These are phyloP conservation scores for Hypena proboscidalis DNA, from an alignment of 2,888 invertebrate genomes.

Conservation along the genomic window DNA sequence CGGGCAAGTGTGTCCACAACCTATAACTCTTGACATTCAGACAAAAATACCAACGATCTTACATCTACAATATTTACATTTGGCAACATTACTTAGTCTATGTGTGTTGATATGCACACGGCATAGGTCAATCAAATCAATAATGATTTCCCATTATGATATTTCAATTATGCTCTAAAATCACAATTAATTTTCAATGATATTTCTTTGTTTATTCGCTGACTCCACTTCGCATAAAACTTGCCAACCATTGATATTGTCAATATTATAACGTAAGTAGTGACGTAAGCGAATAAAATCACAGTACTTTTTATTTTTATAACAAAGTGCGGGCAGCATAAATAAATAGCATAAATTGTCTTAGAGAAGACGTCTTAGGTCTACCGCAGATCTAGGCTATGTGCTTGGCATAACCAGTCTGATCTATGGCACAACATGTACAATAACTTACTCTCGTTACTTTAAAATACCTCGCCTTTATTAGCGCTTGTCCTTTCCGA, in stretches of 20 bases:
- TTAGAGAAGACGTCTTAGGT: constrained; percentile 2
- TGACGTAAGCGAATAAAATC: constrained; percentile 32
- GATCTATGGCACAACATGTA: constrained; percentile 43
- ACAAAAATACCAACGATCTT: constrained; percentile 51
- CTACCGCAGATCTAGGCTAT: constrained; percentile 14
- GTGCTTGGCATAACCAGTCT: constrained; percentile 22
- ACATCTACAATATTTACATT: constrained; percentile 71
- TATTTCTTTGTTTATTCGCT: constrained; percentile 50
- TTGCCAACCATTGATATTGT: constrained; percentile 4
- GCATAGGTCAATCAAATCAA: constrained; percentile 68
- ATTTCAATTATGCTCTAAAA: constrained; percentile 66
- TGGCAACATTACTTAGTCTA: constrained; percentile 81
- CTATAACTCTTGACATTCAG: constrained; percentile 63
- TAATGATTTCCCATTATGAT: constrained; percentile 67
- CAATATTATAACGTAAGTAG: constrained; percentile 7
- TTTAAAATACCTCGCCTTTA: constrained; percentile 13
- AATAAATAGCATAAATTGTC: constrained; percentile 4
- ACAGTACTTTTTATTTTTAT: constrained; percentile 34
- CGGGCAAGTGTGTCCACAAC: constrained; percentile 62
- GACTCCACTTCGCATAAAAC: constrained; percentile 19
- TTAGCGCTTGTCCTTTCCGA: constrained; percentile 9
- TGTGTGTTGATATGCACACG: constrained; percentile 78
- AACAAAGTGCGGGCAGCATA: constrained; percentile 27
- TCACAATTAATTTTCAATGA: constrained; percentile 72
- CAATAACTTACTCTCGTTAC: constrained; percentile 19